Percentiles rank a stretch among this genome's conserved stretches.
Conservation (phyloP, 2,888 invertebrate genomes). For the Tipula confusa region DNA sequence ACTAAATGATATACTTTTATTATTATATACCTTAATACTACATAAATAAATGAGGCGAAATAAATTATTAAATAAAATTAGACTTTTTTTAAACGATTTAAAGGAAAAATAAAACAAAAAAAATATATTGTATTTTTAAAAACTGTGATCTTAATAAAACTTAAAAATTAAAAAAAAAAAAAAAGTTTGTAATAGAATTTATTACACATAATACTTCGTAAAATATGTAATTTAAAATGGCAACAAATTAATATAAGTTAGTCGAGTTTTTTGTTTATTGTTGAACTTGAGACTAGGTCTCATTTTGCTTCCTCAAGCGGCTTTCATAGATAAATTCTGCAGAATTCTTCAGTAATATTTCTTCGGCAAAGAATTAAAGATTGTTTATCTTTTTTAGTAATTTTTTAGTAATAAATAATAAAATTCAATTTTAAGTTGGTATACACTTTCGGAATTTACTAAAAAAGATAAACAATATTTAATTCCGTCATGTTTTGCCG, state of each 20-base stretch:
- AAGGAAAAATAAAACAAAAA: background rate
- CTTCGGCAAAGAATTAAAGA: background rate
- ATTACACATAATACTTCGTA: background rate
- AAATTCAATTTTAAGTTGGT: no score
- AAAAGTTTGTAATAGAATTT: background rate
- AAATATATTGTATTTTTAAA: slow-evolving; percentile 5
- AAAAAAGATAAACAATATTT: no score
- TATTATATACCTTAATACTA: background rate
- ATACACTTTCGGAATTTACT: no score
- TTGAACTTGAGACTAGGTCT: background rate
- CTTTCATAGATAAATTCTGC: no score
- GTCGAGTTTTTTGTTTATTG: background rate
- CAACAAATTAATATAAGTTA: background rate
- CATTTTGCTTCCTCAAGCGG: background rate
- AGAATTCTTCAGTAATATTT: no score
- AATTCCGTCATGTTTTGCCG: no score
- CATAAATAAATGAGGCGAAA: background rate
- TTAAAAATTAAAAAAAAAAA: background rate
- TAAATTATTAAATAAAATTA: background rate
- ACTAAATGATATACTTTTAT: background rate
- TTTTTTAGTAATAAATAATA: no score
- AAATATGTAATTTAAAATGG: background rate
- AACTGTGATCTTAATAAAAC: slow-evolving; percentile 9
- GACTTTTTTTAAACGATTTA: background rate
- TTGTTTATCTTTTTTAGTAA: background rate